Evolutionary conservation across 2,888 invertebrate genomes (phyloP).

Genomic region (Hoplodrina blanda): DNA sequence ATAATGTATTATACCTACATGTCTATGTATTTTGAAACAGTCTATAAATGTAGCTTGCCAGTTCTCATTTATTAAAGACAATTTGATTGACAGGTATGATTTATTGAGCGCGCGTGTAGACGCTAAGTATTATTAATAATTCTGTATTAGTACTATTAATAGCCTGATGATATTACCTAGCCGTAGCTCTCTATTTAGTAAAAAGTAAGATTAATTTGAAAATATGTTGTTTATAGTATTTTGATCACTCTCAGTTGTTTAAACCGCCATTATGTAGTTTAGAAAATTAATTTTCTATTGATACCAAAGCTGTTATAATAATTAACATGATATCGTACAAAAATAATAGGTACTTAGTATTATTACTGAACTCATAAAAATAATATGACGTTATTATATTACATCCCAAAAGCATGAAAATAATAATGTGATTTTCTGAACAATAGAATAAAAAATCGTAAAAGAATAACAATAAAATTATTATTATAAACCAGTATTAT

Average conservation of each 20-base stretch:
- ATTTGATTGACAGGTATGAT: background rate
- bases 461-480: background rate
- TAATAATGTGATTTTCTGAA: background rate
- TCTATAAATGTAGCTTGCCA: background rate
- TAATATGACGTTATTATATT: background rate
- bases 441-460: background rate
- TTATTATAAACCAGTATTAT: background rate
- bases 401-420: too few relatives aligned
- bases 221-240: background rate
- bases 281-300: conserved; percentile 44
- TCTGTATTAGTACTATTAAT: background rate
- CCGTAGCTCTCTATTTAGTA: conserved; percentile 1
- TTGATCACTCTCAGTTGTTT: background rate
- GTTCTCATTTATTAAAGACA: background rate
- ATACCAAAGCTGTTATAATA: conserved; percentile 56
- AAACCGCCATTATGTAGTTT: conserved; percentile 29
- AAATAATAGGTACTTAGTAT: background rate
- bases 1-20: background rate
- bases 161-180: background rate
- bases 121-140: background rate
- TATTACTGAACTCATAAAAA: background rate
- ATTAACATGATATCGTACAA: conserved; percentile 8
- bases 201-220: background rate
- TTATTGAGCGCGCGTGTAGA: background rate
- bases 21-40: background rate